phyloP scores from a whole-genome alignment of 1,140 invertebrate genomes.

The Drosophila jambulina region DNA sequence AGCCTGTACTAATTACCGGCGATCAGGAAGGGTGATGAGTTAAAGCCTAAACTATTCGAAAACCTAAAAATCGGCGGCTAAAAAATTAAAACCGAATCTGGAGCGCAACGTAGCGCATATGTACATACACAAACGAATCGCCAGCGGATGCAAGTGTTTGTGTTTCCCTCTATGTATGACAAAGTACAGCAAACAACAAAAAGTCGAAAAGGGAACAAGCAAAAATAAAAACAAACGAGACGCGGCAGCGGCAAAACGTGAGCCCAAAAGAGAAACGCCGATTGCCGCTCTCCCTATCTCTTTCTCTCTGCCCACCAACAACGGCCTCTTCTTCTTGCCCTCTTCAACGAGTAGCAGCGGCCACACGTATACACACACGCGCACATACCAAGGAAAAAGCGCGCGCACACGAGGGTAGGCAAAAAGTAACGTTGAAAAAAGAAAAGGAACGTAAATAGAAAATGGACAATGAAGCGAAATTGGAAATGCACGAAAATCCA shows the following conservation, averaged over 20 bases:
- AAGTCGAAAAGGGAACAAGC: slow-evolving; percentile 76
- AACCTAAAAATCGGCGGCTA: slow-evolving; percentile 2
- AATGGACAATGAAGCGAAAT: slow-evolving; percentile 44
- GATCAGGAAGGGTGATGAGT: neutral
- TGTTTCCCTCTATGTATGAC: slow-evolving; percentile 45
- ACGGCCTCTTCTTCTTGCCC: slow-evolving; percentile 15
- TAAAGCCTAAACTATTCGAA: slow-evolving; percentile 4
- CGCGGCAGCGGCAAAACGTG: slow-evolving; percentile 71
- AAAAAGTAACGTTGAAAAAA: slow-evolving; percentile 42
- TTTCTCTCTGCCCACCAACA: slow-evolving; percentile 8
- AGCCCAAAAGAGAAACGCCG: slow-evolving; percentile 53
- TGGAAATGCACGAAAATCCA: slow-evolving; percentile 34
- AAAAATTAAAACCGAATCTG: slow-evolving; percentile 46
- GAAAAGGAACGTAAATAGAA: slow-evolving; percentile 59
- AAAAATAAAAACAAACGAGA: slow-evolving; percentile 84
- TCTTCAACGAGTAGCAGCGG: slow-evolving; percentile 48
- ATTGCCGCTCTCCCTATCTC: slow-evolving; percentile 30
- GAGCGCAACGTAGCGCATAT: slow-evolving; percentile 50
- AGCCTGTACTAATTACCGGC: slow-evolving; percentile 6
- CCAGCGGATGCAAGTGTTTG: slow-evolving; percentile 36
- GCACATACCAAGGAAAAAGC: slow-evolving; percentile 57
- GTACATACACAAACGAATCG: slow-evolving; percentile 18
- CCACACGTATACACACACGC: slow-evolving; percentile 53
- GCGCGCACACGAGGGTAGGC: slow-evolving; percentile 77
- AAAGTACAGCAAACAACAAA: slow-evolving; percentile 84